These are phyloP conservation scores for Orbicella faveolata DNA, from an alignment of 64 coral and sea anemone genomes.

Conservation along the genomic window DNA sequence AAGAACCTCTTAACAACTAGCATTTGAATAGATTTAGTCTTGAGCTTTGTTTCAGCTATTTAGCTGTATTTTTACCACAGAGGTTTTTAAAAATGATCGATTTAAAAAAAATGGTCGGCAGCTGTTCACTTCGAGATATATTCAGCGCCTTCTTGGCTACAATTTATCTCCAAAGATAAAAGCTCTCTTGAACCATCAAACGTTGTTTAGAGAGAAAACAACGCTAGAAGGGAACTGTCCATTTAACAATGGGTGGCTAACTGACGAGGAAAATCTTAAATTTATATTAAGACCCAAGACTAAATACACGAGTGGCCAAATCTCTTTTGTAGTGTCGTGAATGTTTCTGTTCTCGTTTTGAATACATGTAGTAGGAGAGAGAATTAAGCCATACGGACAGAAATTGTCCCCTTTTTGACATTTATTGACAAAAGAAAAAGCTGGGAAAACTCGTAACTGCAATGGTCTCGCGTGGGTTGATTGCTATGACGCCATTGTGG, in stretches of 20 bases:
- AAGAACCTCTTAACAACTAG: too few relatives aligned
- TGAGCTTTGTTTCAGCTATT: too few relatives aligned
- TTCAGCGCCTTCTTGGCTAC: slow-evolving; percentile 7
- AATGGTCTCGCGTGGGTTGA: not conserved
- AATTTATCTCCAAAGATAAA: not conserved
- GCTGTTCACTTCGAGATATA: not conserved
- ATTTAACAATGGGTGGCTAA: not conserved
- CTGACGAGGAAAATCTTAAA: not conserved
- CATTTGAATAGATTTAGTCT: too few relatives aligned
- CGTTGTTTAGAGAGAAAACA: slow-evolving; percentile 37
- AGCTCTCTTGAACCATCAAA: not conserved
- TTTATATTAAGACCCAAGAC: not conserved
- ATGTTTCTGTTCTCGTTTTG: not conserved
- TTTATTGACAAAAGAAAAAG: slow-evolving; percentile 23
- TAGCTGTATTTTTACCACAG: not conserved
- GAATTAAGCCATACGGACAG: not conserved
- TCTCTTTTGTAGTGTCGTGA: not conserved
- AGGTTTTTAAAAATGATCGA: not conserved
- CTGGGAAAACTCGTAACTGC: not conserved
- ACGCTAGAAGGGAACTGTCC: not conserved
- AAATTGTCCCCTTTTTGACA: slow-evolving; percentile 13
- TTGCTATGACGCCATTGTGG: not conserved
- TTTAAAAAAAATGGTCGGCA: not conserved
- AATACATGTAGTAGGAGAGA: not conserved
- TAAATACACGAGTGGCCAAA: not conserved